Conservation (phyloP, 2,888 invertebrate genomes). For the Microdon myrmicae region DNA sequence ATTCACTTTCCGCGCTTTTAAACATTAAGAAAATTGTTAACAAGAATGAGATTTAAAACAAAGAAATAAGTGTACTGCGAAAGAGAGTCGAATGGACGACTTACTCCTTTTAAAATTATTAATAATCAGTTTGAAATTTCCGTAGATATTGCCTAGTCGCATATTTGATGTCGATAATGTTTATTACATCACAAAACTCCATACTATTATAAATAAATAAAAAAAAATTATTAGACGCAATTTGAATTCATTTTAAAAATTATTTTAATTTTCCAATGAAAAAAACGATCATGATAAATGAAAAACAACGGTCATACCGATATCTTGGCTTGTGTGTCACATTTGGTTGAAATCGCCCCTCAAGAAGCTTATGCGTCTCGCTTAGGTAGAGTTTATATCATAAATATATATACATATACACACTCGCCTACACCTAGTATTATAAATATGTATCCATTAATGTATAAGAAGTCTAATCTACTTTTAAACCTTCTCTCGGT, state of each 20-base stretch:
- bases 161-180: constrained; percentile 24
- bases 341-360: constrained; percentile 9
- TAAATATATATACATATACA: constrained; percentile 6
- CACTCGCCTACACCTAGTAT: no score
- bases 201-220: constrained; percentile 2
- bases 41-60: constrained; percentile 4
- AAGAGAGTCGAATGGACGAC: constrained; percentile 3
- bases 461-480: constrained; percentile 16
- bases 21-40: constrained; percentile 23
- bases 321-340: constrained; percentile 18
- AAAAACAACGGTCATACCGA: not conserved
- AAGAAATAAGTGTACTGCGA: constrained; percentile 34
- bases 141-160: constrained; percentile 25
- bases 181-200: not conserved
- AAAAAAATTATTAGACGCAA: constrained; percentile 8
- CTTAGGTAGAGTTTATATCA: constrained; percentile 11
- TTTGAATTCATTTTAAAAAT: constrained; percentile 14
- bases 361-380: constrained; percentile 16
- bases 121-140: constrained; percentile 25
- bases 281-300: constrained; percentile 9
- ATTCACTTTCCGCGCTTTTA: constrained; percentile 24
- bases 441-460: not conserved
- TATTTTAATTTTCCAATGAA: constrained; percentile 7
- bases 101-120: constrained; percentile 9
- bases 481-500: not conserved